These are phyloP conservation scores for Anorthoa munda DNA, from an alignment of 2,888 invertebrate genomes.

Conservation along the genomic window DNA sequence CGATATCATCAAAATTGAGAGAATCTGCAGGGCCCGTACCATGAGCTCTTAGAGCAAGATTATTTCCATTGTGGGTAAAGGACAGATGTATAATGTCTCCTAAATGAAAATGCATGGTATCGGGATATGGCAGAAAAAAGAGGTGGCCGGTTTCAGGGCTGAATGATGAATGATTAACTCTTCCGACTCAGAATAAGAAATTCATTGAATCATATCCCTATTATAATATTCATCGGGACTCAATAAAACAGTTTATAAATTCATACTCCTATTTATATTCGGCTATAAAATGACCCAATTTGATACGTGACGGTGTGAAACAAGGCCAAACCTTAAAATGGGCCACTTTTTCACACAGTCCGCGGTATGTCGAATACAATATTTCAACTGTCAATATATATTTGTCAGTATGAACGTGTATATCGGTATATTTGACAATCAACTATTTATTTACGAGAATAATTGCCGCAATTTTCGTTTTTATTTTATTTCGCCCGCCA, in stretches of 20 bases:
- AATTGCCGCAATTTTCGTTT: slow-evolving; percentile 30
- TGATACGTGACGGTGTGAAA: slow-evolving; percentile 35
- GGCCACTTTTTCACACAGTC: slow-evolving; percentile 44
- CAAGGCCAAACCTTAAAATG: slow-evolving; percentile 28
- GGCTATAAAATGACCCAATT: background rate
- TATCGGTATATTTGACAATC: slow-evolving; percentile 23
- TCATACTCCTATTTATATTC: slow-evolving; percentile 8
- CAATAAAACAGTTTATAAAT: background rate
- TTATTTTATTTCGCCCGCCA: slow-evolving; percentile 22
- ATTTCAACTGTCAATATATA: slow-evolving; percentile 52
- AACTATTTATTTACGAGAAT: slow-evolving; percentile 36
- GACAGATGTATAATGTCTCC: no score
- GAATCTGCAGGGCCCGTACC: no score
- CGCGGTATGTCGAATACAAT: slow-evolving; percentile 39
- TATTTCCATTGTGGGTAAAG: no score
- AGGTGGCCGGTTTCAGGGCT: no score
- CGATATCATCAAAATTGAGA: no score
- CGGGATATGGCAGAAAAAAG: no score
- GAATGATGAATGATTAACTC: no score
- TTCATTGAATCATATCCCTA: background rate
- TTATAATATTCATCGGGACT: background rate
- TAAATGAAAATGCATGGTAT: no score
- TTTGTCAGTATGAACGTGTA: slow-evolving; percentile 32
- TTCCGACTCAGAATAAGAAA: background rate
- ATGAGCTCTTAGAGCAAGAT: no score